Conservation (phyloP, 2,888 invertebrate genomes). For the Drosophila robusta region DNA sequence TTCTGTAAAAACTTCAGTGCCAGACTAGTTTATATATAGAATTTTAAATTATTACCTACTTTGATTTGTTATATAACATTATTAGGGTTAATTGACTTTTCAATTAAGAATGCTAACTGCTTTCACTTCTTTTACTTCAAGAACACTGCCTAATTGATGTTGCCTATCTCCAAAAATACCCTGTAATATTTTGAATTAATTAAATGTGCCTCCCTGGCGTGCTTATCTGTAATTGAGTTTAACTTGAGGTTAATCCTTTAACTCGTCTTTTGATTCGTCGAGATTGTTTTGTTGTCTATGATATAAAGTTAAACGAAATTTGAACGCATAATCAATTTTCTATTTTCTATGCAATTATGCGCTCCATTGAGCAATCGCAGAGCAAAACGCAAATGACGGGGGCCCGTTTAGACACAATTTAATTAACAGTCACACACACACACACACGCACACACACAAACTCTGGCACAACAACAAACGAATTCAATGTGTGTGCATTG, state of each 20-base stretch:
- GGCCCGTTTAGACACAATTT: constrained; percentile 69
- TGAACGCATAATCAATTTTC: constrained; percentile 25
- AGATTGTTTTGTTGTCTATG: background rate
- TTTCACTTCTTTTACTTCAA: no score
- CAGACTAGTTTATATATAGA: no score
- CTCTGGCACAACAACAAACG: constrained; percentile 54
- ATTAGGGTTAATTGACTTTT: no score
- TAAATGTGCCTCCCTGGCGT: background rate
- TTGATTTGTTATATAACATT: no score
- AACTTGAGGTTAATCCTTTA: constrained; percentile 1
- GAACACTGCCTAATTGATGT: background rate
- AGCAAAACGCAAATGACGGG: constrained; percentile 46
- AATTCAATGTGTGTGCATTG: constrained; percentile 51
- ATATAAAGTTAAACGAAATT: constrained; percentile 4
- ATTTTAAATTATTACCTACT: no score
- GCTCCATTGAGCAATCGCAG: constrained; percentile 61
- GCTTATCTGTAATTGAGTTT: background rate
- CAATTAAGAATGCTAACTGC: no score
- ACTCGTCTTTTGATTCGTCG: background rate
- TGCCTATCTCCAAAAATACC: background rate
- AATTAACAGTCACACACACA: constrained; percentile 63
- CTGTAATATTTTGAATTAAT: background rate
- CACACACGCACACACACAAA: background rate
- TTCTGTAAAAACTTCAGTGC: no score
- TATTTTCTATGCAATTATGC: constrained; percentile 66